Conservation (phyloP, 2,113 vertebrate genomes). For the Microtus pennsylvanicus region DNA sequence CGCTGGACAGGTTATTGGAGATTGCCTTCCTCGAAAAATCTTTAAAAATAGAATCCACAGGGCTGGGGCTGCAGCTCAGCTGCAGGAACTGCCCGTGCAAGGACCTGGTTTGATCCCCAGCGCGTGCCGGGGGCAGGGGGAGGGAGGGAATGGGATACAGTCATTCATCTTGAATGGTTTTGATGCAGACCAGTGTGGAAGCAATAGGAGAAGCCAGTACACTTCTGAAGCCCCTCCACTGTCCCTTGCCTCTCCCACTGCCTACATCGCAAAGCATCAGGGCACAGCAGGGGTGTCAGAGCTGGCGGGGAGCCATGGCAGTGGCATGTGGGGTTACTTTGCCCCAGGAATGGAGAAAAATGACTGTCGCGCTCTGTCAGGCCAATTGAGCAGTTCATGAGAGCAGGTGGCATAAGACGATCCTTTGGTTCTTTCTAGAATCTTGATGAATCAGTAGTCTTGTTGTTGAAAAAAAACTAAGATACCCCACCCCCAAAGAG, state of each 20-base stretch:
- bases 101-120: not conserved
- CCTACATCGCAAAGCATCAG: not conserved
- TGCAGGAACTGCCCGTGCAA: not conserved
- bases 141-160: not conserved
- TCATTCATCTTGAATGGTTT: slow-evolving; percentile 54
- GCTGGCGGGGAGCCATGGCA: not conserved
- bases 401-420: slow-evolving; percentile 58
- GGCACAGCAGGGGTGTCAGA: not conserved
- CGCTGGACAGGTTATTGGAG: slow-evolving; percentile 50
- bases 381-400: slow-evolving; percentile 64
- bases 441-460: slow-evolving; percentile 60
- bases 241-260: not conserved
- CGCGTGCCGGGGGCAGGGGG: too few relatives aligned
- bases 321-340: slow-evolving; percentile 41
- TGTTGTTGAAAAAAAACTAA: slow-evolving; percentile 51
- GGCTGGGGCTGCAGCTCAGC: not conserved
- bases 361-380: slow-evolving; percentile 48
- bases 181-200: slow-evolving; percentile 37
- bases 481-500: slow-evolving; percentile 13
- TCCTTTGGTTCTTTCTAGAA: slow-evolving; percentile 67
- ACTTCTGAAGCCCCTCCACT: not conserved
- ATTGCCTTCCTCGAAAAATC: not conserved
- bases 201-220: slow-evolving; percentile 5
- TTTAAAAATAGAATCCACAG: slow-evolving; percentile 60
- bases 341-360: slow-evolving; percentile 41